Conservation (phyloP, 2,113 vertebrate genomes). For the Ictidomys tridecemlineatus region DNA sequence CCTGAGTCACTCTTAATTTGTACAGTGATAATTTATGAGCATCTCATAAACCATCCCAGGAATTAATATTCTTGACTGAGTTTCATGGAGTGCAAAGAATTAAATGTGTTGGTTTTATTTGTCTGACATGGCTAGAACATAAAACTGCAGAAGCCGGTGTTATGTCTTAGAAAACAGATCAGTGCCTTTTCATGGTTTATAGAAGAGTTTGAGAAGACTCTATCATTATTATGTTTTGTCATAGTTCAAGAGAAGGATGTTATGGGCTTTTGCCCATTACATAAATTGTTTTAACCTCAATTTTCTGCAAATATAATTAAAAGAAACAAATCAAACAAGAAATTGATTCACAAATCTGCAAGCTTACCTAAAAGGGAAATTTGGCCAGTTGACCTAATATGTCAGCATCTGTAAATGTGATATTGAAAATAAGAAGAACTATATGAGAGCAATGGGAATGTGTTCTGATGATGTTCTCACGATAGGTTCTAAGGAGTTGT, state of each 20-base stretch:
- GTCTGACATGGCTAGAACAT: not conserved
- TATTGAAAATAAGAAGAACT: conserved; percentile 5
- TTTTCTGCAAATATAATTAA: conserved; percentile 18
- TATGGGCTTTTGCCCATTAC: not conserved
- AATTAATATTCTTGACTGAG: conserved; percentile 68
- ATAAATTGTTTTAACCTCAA: conserved; percentile 33
- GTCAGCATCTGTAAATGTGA: not conserved
- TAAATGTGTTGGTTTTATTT: conserved; percentile 35
- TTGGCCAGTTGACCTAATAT: not conserved
- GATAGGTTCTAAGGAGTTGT: not conserved
- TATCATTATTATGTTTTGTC: not conserved
- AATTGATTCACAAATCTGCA: conserved; percentile 3
- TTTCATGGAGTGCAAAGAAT: conserved; percentile 51
- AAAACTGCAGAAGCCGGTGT: conserved; percentile 41
- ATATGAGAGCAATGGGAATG: not conserved
- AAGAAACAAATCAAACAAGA: conserved; percentile 47
- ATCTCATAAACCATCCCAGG: conserved; percentile 34
- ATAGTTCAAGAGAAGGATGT: not conserved
- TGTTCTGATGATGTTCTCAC: not conserved
- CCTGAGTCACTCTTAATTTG: conserved; percentile 63
- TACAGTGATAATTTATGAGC: conserved; percentile 36
- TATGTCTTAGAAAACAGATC: conserved; percentile 42
- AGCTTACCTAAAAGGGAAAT: conserved; percentile 13
- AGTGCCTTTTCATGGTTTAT: conserved; percentile 53
- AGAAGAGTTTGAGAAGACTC: conserved; percentile 34